These are phyloP conservation scores for Sinocyclocheilus grahami DNA, from an alignment of 2,113 vertebrate species.

Conservation along the genomic window DNA sequence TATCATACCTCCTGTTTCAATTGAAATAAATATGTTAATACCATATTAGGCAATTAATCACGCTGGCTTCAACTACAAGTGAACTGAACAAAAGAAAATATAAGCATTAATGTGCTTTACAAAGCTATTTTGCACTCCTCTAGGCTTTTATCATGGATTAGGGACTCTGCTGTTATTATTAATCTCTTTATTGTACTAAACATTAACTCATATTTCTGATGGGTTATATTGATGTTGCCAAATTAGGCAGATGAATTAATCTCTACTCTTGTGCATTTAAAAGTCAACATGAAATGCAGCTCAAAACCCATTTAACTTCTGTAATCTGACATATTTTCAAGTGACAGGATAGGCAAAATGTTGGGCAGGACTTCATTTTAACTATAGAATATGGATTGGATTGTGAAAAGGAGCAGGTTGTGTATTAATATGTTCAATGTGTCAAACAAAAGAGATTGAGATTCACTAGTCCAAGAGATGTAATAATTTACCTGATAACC, in stretches of 20 bases:
- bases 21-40: constrained; percentile 62
- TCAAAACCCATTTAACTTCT: background rate
- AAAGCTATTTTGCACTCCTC: constrained; percentile 55
- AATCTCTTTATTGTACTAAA: constrained; percentile 64
- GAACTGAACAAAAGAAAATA: constrained; percentile 46
- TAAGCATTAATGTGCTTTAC: constrained; percentile 55
- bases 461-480: background rate
- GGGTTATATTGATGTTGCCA: background rate
- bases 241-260: background rate
- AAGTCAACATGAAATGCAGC: background rate
- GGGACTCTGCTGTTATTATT: constrained; percentile 62
- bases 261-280: background rate
- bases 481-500: too few species aligned
- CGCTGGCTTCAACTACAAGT: constrained; percentile 61
- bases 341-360: background rate
- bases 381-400: background rate
- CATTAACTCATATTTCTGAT: constrained; percentile 57
- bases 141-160: constrained; percentile 57
- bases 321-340: background rate
- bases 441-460: background rate
- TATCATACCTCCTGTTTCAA: constrained; percentile 67
- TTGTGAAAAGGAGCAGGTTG: background rate
- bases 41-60: constrained; percentile 67
- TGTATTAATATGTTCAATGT: background rate
- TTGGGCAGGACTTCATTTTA: background rate